Conservation (phyloP, 2,113 vertebrate genomes). For the Bubalus kerabau region DNA sequence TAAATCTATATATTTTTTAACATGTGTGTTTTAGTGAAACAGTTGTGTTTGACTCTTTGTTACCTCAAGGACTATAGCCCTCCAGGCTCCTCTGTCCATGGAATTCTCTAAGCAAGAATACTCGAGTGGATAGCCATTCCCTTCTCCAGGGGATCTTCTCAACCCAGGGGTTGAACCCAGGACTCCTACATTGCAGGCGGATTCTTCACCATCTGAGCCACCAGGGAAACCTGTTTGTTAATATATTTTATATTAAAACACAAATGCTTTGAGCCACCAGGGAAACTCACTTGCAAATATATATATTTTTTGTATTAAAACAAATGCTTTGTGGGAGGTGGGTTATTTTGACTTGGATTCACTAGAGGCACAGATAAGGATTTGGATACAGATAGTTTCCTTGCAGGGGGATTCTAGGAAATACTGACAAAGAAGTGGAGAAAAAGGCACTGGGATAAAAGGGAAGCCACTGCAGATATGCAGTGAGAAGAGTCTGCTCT, state of each 20-base stretch:
- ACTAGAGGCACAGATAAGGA: neutral
- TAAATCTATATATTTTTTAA: neutral
- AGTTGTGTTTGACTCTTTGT: neutral
- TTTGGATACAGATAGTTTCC: neutral
- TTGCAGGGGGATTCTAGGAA: neutral
- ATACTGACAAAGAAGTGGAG: neutral
- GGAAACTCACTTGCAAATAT: neutral
- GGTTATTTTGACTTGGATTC: neutral
- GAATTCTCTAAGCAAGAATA: neutral
- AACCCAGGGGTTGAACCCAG: no score
- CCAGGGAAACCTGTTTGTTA: neutral
- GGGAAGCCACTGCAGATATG: rapidly evolving
- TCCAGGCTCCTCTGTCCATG: neutral
- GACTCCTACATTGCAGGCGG: no score
- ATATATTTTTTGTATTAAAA: neutral
- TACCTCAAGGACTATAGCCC: neutral
- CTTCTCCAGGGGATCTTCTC: neutral
- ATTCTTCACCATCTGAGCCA: no score
- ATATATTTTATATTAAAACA: neutral
- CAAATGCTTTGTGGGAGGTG: neutral
- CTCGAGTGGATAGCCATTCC: neutral
- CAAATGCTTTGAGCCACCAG: neutral
- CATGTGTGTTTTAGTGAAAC: neutral
- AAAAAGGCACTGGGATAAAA: neutral
- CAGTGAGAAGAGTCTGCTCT: neutral